Percentiles rank a stretch among this genome's conserved stretches.
These are phyloP conservation scores for Marisa cornuarietis DNA, from an alignment of 1,140 invertebrate species.

Conservation along the genomic window DNA sequence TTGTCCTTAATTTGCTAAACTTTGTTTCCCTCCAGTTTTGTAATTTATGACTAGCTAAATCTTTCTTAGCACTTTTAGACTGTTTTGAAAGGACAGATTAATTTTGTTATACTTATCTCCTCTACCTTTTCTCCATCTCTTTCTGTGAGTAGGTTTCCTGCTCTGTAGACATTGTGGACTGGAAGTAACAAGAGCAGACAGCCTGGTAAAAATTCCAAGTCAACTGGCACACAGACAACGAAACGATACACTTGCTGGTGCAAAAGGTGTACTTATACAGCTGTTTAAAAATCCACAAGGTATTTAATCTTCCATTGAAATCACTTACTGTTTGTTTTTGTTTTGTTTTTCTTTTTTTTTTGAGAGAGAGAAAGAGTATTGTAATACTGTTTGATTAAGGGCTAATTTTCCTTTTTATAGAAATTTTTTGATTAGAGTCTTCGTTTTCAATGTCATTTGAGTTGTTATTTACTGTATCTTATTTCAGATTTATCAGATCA, in stretches of 20 bases:
- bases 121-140: not conserved
- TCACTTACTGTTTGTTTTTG: too few relatives aligned
- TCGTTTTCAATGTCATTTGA: too few relatives aligned
- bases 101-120: not conserved
- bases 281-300: constrained; percentile 58
- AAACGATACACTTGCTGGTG: constrained; percentile 51
- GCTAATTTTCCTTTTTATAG: too few relatives aligned
- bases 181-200: constrained; percentile 40
- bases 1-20: too few relatives aligned
- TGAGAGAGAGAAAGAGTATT: too few relatives aligned
- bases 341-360: too few relatives aligned
- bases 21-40: not conserved
- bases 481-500: constrained; percentile 1
- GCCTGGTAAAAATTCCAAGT: constrained; percentile 47
- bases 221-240: constrained; percentile 42
- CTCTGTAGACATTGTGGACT: constrained; percentile 58
- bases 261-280: constrained; percentile 49
- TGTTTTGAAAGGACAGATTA: not conserved
- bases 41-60: not conserved
- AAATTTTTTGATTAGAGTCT: too few relatives aligned
- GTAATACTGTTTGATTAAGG: too few relatives aligned
- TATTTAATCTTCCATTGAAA: constrained; percentile 13
- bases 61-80: not conserved
- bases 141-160: constrained; percentile 42
- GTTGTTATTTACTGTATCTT: not conserved